Evolutionary conservation across 1,140 invertebrate genomes (phyloP), one percentile per base, ranked within the genome.

Genomic region (Drosophila parabipectinata): DNA sequence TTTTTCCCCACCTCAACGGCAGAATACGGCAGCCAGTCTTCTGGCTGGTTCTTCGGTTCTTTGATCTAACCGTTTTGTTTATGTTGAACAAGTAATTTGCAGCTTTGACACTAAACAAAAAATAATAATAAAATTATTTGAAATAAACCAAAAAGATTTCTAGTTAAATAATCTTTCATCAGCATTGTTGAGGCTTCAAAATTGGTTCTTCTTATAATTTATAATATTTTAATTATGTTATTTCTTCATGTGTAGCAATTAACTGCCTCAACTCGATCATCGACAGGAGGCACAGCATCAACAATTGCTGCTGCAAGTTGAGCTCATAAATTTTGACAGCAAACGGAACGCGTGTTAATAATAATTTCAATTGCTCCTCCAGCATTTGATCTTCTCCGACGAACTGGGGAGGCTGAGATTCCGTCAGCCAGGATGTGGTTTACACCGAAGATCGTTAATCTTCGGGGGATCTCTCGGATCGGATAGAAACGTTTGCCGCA

Each of bases 251-350:
- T 75, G 72, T 32, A 48, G 30, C 60, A 75, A 75, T 75, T 75
- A 75, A 53, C 60, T 75, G 26, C 57, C 32, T 45, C 66, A 56
- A 50, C 63, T 69, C 39, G 41, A 69, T 69, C 63, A 57, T 39
- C 50, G 41, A 56, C 72, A 74, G 41, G 56, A 72, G 41, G 57
- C 28, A 26, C 63, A 71, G 55, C 69, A 71, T 39, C 61, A 61
- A 57, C 72, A 79, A 78, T 82, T 82, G 79, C 61, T 45, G 63
- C 53, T 59, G 61, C 77, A 79, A 78, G 45, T 79, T 58, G 63
- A 44, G 77, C 81, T 87, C 83, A 88, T 87, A 87, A 82, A 87
- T 87, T 87, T 88, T 61, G 74, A 87, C 78, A 81, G 82, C 82
- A 77, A 87, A 87, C 68, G 74, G 78, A 75, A 75, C 63, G 73